Evolutionary conservation across 2,113 vertebrate species (phyloP), one percentile per base, ranked within the genome.

Genomic region (Dolichallabes microphthalmus): DNA sequence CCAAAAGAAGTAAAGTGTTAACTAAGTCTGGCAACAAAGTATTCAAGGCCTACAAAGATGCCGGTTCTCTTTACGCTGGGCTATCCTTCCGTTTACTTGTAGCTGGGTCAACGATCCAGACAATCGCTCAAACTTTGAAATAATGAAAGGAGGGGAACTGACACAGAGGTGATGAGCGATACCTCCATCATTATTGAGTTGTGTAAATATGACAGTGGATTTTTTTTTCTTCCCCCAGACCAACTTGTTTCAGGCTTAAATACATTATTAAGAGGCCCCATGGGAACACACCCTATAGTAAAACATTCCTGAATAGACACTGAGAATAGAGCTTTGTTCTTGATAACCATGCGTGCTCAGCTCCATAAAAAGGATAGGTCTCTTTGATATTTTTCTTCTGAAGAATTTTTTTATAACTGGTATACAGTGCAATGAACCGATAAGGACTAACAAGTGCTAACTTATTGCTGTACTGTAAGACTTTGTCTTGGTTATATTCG

Each of bases 191-290:
- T 83, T 73, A 86, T 64, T 77, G 80, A 84, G 27, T 78, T 88
- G 84, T 74, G 84, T 86, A 88, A 90, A 90, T 87, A 88, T 85
- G 85, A 91, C 87, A 83, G 55, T 77, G 61, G 86, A 87, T 81
- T 78, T 73, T 73, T 71, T 82, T 79, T 88, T 86, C 85, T 64
- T 19, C 3, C 74, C 74, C 35, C 32, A 87, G 78, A 90, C 66
- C 84, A 86, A 84, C 82, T 71, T 85, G 84, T 89, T 89, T 89
- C 66, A 73, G 83, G 69, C 89, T 45, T 78, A 84, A 73, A 86
- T 80, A 71, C 78, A 88, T 80, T 89, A 87, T 90, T 87, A 85
- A 87, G 87, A 80, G 79, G 77, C 82, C 86, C 82, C 73, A 39
- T 82, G 82, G 50, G 53, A 53, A 78, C 88, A 87, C 88, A 73